phyloP scores from a whole-genome alignment of 2,888 invertebrate species.

The Eupithecia subumbrata region DNA sequence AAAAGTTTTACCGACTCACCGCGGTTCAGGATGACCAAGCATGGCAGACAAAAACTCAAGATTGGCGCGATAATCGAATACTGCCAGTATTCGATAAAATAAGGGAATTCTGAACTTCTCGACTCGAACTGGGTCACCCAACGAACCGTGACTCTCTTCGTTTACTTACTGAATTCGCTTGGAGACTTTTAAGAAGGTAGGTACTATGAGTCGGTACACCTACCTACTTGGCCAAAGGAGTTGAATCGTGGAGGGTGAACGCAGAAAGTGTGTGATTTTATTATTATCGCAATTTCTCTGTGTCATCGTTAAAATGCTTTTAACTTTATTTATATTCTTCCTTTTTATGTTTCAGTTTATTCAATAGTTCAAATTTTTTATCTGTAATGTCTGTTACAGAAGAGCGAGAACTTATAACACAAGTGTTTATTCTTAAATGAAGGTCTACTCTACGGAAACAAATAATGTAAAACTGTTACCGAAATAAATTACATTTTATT shows the following conservation, averaged over 20 bases:
- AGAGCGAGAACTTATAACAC: no score
- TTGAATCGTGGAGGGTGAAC: background rate
- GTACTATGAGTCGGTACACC: background rate
- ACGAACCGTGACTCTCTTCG: slow-evolving; percentile 48
- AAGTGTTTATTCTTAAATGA: no score
- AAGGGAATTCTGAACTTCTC: slow-evolving; percentile 37
- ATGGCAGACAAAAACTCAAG: slow-evolving; percentile 35
- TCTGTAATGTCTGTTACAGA: no score
- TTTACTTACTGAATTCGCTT: slow-evolving; percentile 32
- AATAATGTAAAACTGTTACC: no score
- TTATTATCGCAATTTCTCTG: background rate
- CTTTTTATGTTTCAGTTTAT: no score
- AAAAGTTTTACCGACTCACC: slow-evolving; percentile 25
- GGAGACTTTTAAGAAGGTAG: slow-evolving; percentile 17
- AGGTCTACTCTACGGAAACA: no score
- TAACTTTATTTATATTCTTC: no score
- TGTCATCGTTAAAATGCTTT: background rate
- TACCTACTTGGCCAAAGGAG: background rate
- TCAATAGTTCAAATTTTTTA: no score
- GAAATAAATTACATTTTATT: no score
- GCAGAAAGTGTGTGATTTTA: background rate
- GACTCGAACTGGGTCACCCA: slow-evolving; percentile 57
- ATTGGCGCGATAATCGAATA: slow-evolving; percentile 53
- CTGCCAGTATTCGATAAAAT: slow-evolving; percentile 39
- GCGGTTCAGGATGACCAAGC: slow-evolving; percentile 26